Percentiles rank a stretch among this genome's conserved stretches.
These are phyloP conservation scores for Enteromius argenteus DNA, from an alignment of 2,797 vertebrate genomes.

Conservation along the genomic window DNA sequence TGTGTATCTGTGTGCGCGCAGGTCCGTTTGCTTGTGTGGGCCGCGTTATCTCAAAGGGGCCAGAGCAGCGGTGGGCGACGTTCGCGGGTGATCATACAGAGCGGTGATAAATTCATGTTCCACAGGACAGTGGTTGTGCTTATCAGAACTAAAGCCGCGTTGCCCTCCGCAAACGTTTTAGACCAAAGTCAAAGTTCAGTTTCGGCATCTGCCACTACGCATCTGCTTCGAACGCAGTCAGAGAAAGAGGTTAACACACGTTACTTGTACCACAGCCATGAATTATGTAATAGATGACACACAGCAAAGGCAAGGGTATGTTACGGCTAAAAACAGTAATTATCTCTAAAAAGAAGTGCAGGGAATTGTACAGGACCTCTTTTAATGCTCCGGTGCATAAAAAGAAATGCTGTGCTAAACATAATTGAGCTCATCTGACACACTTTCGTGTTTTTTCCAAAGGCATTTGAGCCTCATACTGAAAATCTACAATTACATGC, in stretches of 20 bases:
- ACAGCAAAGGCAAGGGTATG: conserved; percentile 7
- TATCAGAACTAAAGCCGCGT: conserved; percentile 65
- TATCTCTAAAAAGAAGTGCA: conserved; percentile 25
- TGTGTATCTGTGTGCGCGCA: conserved; percentile 43
- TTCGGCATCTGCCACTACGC: conserved; percentile 12
- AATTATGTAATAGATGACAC: conserved; percentile 53
- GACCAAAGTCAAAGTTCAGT: conserved; percentile 44
- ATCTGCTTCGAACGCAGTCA: conserved; percentile 1
- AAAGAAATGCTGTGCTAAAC: background rate
- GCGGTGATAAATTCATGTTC: conserved; percentile 68
- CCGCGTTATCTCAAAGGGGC: conserved; percentile 66
- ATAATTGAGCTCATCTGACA: background rate
- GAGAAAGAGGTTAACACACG: conserved; percentile 9
- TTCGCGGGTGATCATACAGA: conserved; percentile 48
- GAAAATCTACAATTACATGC: background rate
- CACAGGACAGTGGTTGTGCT: conserved; percentile 60
- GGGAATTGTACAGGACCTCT: background rate
- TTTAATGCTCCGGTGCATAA: conserved; percentile 5
- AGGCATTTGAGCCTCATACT: background rate
- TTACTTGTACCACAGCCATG: conserved; percentile 14
- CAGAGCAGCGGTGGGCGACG: conserved; percentile 59
- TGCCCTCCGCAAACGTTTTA: conserved; percentile 45
- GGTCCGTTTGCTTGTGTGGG: conserved; percentile 12
- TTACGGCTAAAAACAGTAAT: conserved; percentile 29
- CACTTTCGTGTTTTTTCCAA: background rate